These are phyloP conservation scores for Tangara arthus DNA, from an alignment of 2,797 vertebrate species.

Conservation along the genomic window DNA sequence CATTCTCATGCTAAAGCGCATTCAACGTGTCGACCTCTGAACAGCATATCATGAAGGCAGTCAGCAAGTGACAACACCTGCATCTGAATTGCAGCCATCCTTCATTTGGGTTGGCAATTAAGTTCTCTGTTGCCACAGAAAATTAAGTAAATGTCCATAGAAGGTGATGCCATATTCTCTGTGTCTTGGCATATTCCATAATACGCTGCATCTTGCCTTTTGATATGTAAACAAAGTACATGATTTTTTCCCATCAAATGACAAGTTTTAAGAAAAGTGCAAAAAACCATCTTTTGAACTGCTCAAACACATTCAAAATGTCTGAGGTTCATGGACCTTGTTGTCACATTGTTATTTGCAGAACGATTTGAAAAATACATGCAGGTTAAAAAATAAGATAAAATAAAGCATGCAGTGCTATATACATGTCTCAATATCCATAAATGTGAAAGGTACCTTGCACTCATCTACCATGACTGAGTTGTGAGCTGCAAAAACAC, in stretches of 20 bases:
- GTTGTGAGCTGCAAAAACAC: slow-evolving; percentile 96
- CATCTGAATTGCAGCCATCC: slow-evolving; percentile 5
- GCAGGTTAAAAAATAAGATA: slow-evolving; percentile 65
- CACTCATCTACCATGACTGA: slow-evolving; percentile 97
- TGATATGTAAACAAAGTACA: slow-evolving; percentile 53
- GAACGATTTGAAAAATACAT: slow-evolving; percentile 67
- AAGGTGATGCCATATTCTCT: slow-evolving; percentile 48
- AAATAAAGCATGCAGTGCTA: slow-evolving; percentile 77
- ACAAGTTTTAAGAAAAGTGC: slow-evolving; percentile 55
- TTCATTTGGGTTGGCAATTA: slow-evolving; percentile 38
- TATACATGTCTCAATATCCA: slow-evolving; percentile 91
- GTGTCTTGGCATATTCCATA: slow-evolving; percentile 18
- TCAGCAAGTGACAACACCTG: slow-evolving; percentile 19
- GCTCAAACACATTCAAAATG: slow-evolving; percentile 50
- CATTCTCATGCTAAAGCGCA: slow-evolving; percentile 20
- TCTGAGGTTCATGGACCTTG: slow-evolving; percentile 72
- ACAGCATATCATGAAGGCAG: slow-evolving; percentile 57
- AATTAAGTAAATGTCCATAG: slow-evolving; percentile 25
- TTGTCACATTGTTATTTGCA: slow-evolving; percentile 67
- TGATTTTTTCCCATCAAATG: slow-evolving; percentile 42
- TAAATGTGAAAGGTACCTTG: slow-evolving; percentile 97
- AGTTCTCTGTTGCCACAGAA: slow-evolving; percentile 40
- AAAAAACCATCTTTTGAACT: slow-evolving; percentile 38
- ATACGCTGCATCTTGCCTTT: slow-evolving; percentile 50
- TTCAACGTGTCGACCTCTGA: not conserved